Evolutionary conservation across 1,140 invertebrate species (phyloP).

Genomic region (Pissodes strobi): DNA sequence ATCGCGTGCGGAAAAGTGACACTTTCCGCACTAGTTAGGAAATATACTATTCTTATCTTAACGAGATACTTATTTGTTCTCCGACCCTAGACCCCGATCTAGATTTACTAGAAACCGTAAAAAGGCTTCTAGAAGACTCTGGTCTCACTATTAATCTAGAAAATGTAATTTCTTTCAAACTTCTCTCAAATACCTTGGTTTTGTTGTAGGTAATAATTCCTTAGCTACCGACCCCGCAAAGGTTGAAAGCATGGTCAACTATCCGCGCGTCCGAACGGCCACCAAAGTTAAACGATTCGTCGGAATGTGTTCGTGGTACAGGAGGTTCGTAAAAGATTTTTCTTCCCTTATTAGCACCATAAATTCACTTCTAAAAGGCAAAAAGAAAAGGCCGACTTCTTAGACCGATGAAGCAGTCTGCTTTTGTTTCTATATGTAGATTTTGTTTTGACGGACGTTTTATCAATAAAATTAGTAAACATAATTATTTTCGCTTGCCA

Average conservation of each 20-base stretch:
- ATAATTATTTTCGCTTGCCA: constrained; percentile 47
- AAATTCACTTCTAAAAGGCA: constrained; percentile 1
- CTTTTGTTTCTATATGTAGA: constrained; percentile 25
- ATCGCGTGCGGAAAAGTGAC: too few species aligned
- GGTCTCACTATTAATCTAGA: constrained; percentile 15
- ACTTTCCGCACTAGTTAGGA: too few species aligned
- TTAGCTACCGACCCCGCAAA: constrained; percentile 46
- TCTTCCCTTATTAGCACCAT: neutral
- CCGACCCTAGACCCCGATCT: constrained; percentile 52
- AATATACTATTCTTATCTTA: too few species aligned
- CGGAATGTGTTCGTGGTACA: neutral
- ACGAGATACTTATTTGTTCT: constrained; percentile 47
- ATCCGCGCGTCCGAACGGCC: constrained; percentile 39
- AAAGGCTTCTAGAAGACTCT: constrained; percentile 25
- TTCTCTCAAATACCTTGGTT: constrained; percentile 52
- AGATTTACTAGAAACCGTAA: constrained; percentile 33
- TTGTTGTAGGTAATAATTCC: constrained; percentile 46
- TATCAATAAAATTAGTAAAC: constrained; percentile 52
- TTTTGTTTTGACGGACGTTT: constrained; percentile 53
- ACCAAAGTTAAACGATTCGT: constrained; percentile 44
- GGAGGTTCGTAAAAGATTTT: constrained; percentile 9
- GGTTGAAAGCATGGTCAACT: constrained; percentile 38
- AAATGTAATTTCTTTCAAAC: constrained; percentile 42
- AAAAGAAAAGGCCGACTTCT: constrained; percentile 4
- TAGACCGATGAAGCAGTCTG: constrained; percentile 5